Percentiles rank a stretch among this genome's conserved stretches.
Conservation (phyloP, 2,113 vertebrate species). For the Pelecanus crispus region DNA sequence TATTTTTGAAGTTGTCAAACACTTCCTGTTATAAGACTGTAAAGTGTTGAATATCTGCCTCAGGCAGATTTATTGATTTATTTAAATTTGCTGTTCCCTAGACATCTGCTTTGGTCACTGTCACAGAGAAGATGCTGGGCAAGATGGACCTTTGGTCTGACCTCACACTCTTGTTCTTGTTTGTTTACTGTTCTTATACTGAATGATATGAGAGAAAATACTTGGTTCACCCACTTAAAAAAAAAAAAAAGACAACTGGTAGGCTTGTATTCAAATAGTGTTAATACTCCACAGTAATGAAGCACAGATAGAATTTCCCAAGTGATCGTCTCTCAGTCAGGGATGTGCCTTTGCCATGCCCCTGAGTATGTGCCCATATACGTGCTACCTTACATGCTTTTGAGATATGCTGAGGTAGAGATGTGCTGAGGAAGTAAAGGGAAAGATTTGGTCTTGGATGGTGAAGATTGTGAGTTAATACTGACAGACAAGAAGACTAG, state of each 20-base stretch:
- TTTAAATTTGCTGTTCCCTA: conserved; percentile 21
- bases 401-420: not conserved
- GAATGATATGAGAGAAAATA: not conserved
- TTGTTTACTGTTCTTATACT: conserved; percentile 15
- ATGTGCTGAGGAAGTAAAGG: not conserved
- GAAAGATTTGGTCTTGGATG: not conserved
- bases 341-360: not conserved
- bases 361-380: not conserved
- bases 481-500: not conserved
- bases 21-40: conserved; percentile 22
- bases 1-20: conserved; percentile 50
- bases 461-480: not conserved
- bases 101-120: conserved; percentile 45
- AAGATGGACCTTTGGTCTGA: not conserved
- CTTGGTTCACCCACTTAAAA: not conserved
- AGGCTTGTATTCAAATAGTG: not conserved
- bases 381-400: not conserved
- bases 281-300: not conserved
- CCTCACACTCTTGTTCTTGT: not conserved
- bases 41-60: conserved; percentile 42
- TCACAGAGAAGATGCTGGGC: not conserved
- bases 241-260: not conserved
- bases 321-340: not conserved
- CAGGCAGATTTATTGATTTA: conserved; percentile 42
- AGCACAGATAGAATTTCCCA: not conserved